Evolutionary conservation across 2,113 vertebrate species (phyloP).

Genomic region (Muntiacus reevesi): DNA sequence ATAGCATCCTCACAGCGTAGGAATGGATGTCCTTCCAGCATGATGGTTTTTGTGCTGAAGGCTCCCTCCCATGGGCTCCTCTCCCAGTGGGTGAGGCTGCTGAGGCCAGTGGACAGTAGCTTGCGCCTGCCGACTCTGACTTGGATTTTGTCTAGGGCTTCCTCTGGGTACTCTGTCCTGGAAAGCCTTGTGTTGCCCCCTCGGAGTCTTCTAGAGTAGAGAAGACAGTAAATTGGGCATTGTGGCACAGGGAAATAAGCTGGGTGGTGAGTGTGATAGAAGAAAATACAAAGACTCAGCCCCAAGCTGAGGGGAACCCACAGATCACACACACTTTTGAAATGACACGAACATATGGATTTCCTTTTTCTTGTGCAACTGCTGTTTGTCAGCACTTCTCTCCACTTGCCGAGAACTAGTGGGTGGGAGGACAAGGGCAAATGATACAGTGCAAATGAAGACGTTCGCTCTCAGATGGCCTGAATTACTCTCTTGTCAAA

Average conservation of each 20-base stretch:
- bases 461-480: background rate
- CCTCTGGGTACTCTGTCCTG: background rate
- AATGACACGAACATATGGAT: background rate
- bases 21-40: background rate
- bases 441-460: background rate
- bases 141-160: background rate
- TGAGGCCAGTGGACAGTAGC: background rate
- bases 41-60: background rate
- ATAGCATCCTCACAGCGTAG: background rate
- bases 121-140: background rate
- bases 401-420: background rate
- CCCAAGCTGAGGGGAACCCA: background rate
- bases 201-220: background rate
- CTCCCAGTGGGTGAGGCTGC: background rate
- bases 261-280: background rate
- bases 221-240: background rate
- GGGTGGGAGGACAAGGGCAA: background rate
- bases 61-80: background rate
- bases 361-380: constrained; percentile 1
- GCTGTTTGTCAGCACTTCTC: background rate
- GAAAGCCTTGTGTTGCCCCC: background rate
- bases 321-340: background rate
- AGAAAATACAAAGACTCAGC: background rate
- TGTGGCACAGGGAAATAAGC: background rate
- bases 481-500: background rate